Base-by-base conservation (phyloP, 2,113 vertebrate species). In the Mus musculus region DNA sequence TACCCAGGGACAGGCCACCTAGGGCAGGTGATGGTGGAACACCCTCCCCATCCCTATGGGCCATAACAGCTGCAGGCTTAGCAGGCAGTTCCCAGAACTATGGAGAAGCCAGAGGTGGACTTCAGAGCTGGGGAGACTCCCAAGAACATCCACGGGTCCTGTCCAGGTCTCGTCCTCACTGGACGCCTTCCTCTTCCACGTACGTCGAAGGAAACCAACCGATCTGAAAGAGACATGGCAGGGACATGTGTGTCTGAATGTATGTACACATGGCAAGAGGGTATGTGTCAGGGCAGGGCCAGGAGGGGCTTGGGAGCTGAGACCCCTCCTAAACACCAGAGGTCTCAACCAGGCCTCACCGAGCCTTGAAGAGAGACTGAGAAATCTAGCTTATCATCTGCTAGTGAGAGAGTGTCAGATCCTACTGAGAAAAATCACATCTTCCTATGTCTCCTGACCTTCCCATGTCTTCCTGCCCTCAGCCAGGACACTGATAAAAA, bases 161-260 rank as follows among this genome's bases (percentile, higher is more conserved):
- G 92, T 13, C 71, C 17, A 72, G 96, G 59, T 9, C 72, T 39
- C 0, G 3, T 56, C 0, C 33, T 99, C 99, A 99, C 94, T 99
- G 99, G 82, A 99, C 97, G 0, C 99, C 99, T 90, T 99, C 99
- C 97, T 99, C 99, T 84, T 99, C 99, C 82, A 99, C 99, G 0
- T 99, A 99, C 0, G 99, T 99, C 0, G 99, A 99, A 86, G 99
- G 99, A 96, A 99, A 99, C 99, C 99, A 99, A 95, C 99, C 99
- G 0, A 99, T 99, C 99, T 99, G 98, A 16, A 93, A 97, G 63
- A 97, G 90, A 95, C 42, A 42, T 4, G 54, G 54, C 26, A 3
- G n/a, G 2, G 17, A 0, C 0, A 0, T 13, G 7, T 54, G 46
- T 88, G 36, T 88, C 49, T 72, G 71, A 9, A 12, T 12, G 52